Evolutionary conservation across 2,888 invertebrate species (phyloP), one percentile per base, ranked within the genome.

Genomic region (Ennomos fuscantarius): DNA sequence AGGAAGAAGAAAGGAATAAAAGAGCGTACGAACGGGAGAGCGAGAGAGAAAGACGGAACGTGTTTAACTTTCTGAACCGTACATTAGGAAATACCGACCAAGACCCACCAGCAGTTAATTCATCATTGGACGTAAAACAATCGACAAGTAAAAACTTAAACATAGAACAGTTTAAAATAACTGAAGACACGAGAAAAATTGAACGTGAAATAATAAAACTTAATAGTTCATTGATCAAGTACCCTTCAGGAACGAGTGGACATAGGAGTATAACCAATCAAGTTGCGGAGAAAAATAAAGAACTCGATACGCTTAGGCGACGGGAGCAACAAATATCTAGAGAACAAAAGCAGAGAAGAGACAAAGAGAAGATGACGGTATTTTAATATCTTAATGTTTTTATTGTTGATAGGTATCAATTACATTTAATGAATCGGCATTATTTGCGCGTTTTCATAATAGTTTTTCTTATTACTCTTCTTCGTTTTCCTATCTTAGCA

Each of bases 21-120:
- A 94, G 94, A 79, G 93, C 93, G 5, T 96, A 96, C 73, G 94
- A 94, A 68, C 91, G 94, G 31, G 94, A 93, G 66, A 93, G 93
- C 64, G 92, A 94, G 63, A 92, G 90, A 40, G 93, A 95, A 68
- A 88, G 93, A 63, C 89, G 92, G 43, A 94, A 96, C 76, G 94
- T 97, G 1, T 97, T 97, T 76, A 94, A 95, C 77, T 96, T 97
- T 72, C 93, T 97, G 24, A 97, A 97, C 73, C 90, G 92, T 48
- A 94, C 93, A 12, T 81, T 96, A 43, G 91, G 93, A 1, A 84
- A 89, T 66, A 87, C 65, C 1, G 80, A 79, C 2, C 68, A 68
- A 5, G 74, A 67, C 2, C 45, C 66, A 9, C 57, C 72, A 37
- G 60, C 68, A 47, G 62, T 72, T 0, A n/a, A 45, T 9, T 59